Percentiles rank a stretch among this genome's conserved stretches.
Conservation (phyloP, 2,113 vertebrate genomes). For the Silurus asotus region DNA sequence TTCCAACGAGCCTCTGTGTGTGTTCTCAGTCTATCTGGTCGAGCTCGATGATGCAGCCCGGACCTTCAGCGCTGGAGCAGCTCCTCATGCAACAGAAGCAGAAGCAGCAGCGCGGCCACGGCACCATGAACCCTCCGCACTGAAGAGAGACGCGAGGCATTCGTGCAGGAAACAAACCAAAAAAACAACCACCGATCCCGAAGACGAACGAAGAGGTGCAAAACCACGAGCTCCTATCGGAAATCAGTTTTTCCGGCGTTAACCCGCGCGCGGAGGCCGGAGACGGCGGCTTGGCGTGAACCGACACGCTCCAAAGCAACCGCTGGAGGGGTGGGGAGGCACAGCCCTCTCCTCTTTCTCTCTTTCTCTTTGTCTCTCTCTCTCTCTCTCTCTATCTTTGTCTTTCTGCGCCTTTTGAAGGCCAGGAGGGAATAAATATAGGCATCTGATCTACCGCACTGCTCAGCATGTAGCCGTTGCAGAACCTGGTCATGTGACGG, state of each 20-base stretch:
- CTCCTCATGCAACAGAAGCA: conserved; percentile 99
- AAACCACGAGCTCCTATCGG: conserved; percentile 68
- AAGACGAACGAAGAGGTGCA: conserved; percentile 57
- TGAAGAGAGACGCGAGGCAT: conserved; percentile 77
- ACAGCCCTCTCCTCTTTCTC: conserved; percentile 73
- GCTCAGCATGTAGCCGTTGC: conserved; percentile 78
- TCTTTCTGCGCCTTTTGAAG: conserved; percentile 72
- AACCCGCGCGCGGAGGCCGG: conserved; percentile 86
- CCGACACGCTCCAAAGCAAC: conserved; percentile 64
- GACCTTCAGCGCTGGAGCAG: conserved; percentile 98
- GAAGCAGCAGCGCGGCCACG: conserved; percentile 96
- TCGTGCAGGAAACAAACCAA: conserved; percentile 62
- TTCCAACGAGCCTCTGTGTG: background rate
- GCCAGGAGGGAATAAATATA: conserved; percentile 74
- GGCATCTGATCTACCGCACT: conserved; percentile 81
- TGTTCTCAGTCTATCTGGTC: conserved; percentile 96
- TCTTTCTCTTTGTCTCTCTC: background rate
- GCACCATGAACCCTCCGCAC: conserved; percentile 97
- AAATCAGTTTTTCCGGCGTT: conserved; percentile 64
- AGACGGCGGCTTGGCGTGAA: conserved; percentile 68
- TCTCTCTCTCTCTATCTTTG: conserved; percentile 47
- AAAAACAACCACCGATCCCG: conserved; percentile 26
- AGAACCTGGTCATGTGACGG: conserved; percentile 62
- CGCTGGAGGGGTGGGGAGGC: conserved; percentile 71
- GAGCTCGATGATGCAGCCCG: conserved; percentile 98